phyloP scores from a whole-genome alignment of 1,140 invertebrate species.

The Pseudomyrmex flavicornis region DNA sequence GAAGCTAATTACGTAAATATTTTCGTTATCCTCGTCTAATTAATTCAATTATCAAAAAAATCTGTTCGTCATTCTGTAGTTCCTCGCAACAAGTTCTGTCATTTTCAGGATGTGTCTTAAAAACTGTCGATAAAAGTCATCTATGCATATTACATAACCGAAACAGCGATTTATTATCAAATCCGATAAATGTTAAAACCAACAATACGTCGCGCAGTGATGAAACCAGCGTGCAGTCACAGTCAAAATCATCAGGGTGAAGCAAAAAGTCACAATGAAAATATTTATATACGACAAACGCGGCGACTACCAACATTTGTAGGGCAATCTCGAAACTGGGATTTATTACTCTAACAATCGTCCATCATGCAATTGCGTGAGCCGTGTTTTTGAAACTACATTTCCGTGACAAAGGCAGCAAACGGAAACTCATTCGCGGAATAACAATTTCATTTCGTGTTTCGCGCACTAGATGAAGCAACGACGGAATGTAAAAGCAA shows the following conservation, averaged over 20 bases:
- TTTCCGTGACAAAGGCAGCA: slow-evolving; percentile 12
- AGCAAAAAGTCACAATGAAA: slow-evolving; percentile 28
- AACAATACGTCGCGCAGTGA: background rate
- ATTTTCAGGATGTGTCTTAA: background rate
- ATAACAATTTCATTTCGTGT: slow-evolving; percentile 51
- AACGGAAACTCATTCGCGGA: slow-evolving; percentile 17
- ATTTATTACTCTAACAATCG: slow-evolving; percentile 49
- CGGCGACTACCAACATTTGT: slow-evolving; percentile 29
- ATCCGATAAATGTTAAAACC: slow-evolving; percentile 5
- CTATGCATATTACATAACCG: background rate
- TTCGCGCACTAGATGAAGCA: slow-evolving; percentile 16
- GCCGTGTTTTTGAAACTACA: slow-evolving; percentile 33
- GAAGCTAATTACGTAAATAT: slow-evolving; percentile 14
- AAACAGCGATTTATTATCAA: background rate
- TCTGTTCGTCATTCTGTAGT: slow-evolving; percentile 32
- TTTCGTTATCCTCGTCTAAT: background rate
- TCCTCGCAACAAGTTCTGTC: slow-evolving; percentile 45
- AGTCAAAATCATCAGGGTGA: background rate
- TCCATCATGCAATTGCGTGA: slow-evolving; percentile 17
- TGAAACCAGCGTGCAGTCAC: background rate
- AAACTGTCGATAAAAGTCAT: background rate
- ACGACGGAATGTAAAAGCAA: slow-evolving; percentile 10
- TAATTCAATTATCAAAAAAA: background rate
- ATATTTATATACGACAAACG: slow-evolving; percentile 43
- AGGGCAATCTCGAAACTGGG: slow-evolving; percentile 9